Conservation (phyloP, 2,888 invertebrate species). For the Hololepta plana region DNA sequence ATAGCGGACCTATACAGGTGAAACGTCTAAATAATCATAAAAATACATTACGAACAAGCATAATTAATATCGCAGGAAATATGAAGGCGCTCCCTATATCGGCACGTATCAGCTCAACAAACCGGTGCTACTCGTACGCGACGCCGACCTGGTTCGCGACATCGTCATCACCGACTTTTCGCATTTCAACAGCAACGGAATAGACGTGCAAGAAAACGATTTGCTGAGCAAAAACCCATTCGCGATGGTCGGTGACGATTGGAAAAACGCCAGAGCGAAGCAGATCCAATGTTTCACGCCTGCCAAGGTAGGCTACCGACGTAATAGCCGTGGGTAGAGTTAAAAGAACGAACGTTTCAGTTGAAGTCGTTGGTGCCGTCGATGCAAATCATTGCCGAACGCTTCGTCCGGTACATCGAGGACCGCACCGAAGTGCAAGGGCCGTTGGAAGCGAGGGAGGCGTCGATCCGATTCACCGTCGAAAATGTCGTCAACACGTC, state of each 20-base stretch:
- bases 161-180: constrained; percentile 21
- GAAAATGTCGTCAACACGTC: constrained; percentile 28
- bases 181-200: constrained; percentile 23
- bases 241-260: constrained; percentile 25
- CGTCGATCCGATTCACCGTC: constrained; percentile 22
- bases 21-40: no score
- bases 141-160: constrained; percentile 20
- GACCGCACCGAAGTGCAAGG: constrained; percentile 4
- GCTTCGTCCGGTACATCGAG: constrained; percentile 25
- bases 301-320: constrained; percentile 25
- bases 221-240: constrained; percentile 31
- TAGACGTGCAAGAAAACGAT: constrained; percentile 20
- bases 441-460: constrained; percentile 27
- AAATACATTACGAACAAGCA: no score
- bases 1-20: no score
- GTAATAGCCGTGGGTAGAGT: no score
- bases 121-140: constrained; percentile 19
- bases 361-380: constrained; percentile 31
- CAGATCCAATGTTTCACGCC: constrained; percentile 31
- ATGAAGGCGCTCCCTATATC: constrained; percentile 16
- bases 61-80: no score
- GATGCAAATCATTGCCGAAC: constrained; percentile 25
- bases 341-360: constrained; percentile 10
- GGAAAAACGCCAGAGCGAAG: constrained; percentile 30
- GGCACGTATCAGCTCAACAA: constrained; percentile 19